Evolutionary conservation across 1,140 invertebrate genomes (phyloP), one percentile per base, ranked within the genome.

Genomic region (Drosophila littoralis): DNA sequence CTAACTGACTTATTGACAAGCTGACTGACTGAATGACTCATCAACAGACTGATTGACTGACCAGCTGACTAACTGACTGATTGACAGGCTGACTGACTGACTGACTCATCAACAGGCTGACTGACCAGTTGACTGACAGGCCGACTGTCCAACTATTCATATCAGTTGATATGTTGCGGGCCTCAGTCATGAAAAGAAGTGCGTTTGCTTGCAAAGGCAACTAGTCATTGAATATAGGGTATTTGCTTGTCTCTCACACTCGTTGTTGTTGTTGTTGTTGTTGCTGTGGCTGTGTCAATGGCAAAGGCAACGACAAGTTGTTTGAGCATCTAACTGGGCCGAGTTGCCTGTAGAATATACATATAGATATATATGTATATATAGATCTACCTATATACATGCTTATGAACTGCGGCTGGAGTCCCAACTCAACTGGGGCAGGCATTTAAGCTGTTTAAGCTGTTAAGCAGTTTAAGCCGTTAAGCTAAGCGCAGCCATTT

Each of bases 291-390:
- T 22, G 38, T 57, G 61, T 65, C 50, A 57, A 57, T 68, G 71
- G 61, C 68, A 33, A 63, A 57, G 38, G 35, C 69, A 72, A 55
- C 48, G 36, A 50, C 64, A 74, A 69, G 42, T 65, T 77, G 54
- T 59, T 42, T 55, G 35, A 17, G 46, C 38, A 15, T 32, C 43
- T 63, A 60, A 50, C 59, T 38, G 46, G 59, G 43, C 55, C 33
- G 33, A 73, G 55, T 73, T 76, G 63, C 71, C 64, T 77, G 69
- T 32, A 54, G 51, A 28, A 43, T n/a, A 50, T 75, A 64, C 46
- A 17, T 48, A 48, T 28, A 10, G 0, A 48, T 4, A 5, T 28
- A 1, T 28, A 48, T 28, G 4, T 22, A 9, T 28, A 10, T 45
- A n/a, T 46, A 46, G 15, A 46, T 46, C 15, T 22, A 5, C 22